phyloP scores from a whole-genome alignment of 2,888 invertebrate species.

The Smittia aterrima region DNA sequence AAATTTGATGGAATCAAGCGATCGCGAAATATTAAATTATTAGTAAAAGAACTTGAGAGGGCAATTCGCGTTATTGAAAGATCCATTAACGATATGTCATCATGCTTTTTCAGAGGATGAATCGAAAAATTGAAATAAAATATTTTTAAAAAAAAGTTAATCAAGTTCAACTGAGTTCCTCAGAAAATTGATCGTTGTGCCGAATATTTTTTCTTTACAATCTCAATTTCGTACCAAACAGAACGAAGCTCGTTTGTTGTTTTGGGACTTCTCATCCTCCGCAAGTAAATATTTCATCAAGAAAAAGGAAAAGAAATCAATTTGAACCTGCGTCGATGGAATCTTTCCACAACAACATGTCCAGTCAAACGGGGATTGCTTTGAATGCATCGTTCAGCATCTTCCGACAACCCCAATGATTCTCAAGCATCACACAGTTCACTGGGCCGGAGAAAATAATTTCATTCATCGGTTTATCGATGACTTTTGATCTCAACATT shows the following conservation, averaged over 20 bases:
- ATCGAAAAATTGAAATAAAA: too few species aligned
- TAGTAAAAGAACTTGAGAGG: too few species aligned
- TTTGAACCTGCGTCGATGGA: background rate
- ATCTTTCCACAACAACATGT: background rate
- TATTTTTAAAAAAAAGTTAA: too few species aligned
- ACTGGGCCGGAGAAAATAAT: conserved; percentile 5
- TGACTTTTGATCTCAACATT: conserved; percentile 9
- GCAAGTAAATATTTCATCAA: background rate
- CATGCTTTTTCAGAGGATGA: too few species aligned
- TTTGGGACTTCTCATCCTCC: background rate
- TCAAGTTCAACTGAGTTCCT: too few species aligned
- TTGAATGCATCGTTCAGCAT: background rate
- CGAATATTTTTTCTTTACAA: too few species aligned
- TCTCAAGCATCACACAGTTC: background rate
- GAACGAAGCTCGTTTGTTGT: background rate
- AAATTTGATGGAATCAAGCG: too few species aligned
- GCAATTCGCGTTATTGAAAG: too few species aligned
- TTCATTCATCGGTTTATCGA: conserved; percentile 26
- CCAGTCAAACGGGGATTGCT: background rate
- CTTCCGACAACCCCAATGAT: background rate
- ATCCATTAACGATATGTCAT: too few species aligned
- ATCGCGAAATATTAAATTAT: too few species aligned
- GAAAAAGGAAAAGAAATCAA: background rate
- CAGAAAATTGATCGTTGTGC: too few species aligned
- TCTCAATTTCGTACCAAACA: too few species aligned